A percentile compares a stretch with the other conserved stretches of the same genome.
Evolutionary conservation across 2,797 vertebrate species (phyloP).

Genomic region (Sebastes jordani): DNA sequence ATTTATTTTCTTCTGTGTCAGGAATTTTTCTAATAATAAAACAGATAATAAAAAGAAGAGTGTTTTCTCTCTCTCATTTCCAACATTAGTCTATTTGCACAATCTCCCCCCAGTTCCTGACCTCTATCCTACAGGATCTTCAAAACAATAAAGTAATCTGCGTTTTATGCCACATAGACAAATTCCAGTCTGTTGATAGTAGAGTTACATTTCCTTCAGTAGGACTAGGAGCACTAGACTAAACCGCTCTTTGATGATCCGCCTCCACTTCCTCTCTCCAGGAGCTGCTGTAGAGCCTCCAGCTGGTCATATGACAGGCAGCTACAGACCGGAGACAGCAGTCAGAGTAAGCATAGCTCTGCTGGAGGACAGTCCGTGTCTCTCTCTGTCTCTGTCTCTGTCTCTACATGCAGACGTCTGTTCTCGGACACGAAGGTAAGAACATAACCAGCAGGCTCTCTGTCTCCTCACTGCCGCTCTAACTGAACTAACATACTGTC

Average conservation of each 20-base stretch:
- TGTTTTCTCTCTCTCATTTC: neutral
- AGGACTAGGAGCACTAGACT: no score
- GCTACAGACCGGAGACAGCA: neutral
- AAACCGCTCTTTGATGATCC: no score
- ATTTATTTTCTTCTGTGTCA: no score
- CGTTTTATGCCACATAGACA: neutral
- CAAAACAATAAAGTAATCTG: neutral
- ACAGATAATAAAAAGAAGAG: neutral
- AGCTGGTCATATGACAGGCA: neutral
- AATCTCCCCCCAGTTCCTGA: neutral
- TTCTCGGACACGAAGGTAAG: neutral
- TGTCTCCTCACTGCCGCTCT: neutral
- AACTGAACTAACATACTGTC: neutral
- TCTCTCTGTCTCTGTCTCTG: no score
- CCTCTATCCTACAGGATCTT: neutral
- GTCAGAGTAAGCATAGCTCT: fast-evolving
- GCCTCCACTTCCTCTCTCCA: neutral
- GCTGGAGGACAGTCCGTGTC: neutral
- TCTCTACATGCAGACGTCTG: neutral
- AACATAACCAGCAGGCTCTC: neutral
- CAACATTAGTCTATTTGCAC: neutral
- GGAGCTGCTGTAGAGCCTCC: neutral
- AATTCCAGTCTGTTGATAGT: neutral
- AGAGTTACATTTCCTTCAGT: neutral
- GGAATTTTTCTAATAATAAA: no score